Percentiles rank a stretch among this genome's conserved stretches.
Evolutionary conservation across 2,797 vertebrate genomes (phyloP).

Genomic region (Leptatherina wallacei): DNA sequence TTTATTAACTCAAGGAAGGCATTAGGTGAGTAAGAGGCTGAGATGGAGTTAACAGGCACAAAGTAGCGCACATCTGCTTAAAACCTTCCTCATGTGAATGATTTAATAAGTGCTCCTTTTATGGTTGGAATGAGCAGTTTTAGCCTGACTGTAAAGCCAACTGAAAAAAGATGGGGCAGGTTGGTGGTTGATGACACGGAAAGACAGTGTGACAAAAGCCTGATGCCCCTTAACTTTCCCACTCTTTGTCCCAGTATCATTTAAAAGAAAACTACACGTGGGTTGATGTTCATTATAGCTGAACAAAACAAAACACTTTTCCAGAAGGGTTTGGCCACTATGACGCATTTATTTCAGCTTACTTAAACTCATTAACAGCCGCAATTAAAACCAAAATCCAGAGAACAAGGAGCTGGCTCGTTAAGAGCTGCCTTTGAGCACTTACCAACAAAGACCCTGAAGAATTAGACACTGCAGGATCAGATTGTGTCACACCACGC

Average conservation of each 20-base stretch:
- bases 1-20: conserved; percentile 22
- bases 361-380: conserved; percentile 81
- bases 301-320: conserved; percentile 65
- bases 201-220: conserved; percentile 28
- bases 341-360: conserved; percentile 80
- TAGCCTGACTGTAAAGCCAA: conserved; percentile 27
- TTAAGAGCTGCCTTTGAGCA: conserved; percentile 69
- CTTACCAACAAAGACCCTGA: conserved; percentile 56
- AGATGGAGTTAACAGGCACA: conserved; percentile 52
- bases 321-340: conserved; percentile 55
- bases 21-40: conserved; percentile 1
- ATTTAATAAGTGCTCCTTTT: conserved; percentile 70
- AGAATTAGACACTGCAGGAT: conserved; percentile 66
- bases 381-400: conserved; percentile 83
- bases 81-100: conserved; percentile 57
- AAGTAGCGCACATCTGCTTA: conserved; percentile 38
- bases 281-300: conserved; percentile 60
- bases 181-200: conserved; percentile 46
- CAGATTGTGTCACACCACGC: conserved; percentile 69
- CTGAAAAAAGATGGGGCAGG: conserved; percentile 32
- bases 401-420: conserved; percentile 68
- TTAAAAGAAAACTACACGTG: conserved; percentile 32
- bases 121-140: conserved; percentile 62
- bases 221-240: conserved; percentile 12
- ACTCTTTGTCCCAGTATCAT: conserved; percentile 23